These are phyloP conservation scores for Huso huso DNA, from an alignment of 2,797 vertebrate genomes.

Conservation along the genomic window DNA sequence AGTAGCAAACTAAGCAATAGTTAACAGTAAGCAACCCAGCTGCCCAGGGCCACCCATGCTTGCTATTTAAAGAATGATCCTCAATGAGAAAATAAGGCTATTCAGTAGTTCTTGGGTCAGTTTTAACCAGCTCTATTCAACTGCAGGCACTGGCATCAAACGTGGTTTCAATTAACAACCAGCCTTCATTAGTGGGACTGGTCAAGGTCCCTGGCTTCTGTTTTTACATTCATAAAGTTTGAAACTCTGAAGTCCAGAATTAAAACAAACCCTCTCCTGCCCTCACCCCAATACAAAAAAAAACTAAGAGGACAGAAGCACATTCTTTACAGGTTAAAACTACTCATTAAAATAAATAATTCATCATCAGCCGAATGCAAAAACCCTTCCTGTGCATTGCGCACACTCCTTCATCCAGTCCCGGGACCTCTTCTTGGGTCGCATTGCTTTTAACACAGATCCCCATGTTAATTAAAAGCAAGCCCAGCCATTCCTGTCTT, in stretches of 20 bases:
- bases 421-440: slow-evolving; percentile 18
- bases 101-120: slow-evolving; percentile 11
- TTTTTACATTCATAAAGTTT: slow-evolving; percentile 2
- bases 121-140: slow-evolving; percentile 1
- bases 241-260: slow-evolving; percentile 35
- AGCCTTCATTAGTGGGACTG: neutral
- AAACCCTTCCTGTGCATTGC: slow-evolving; percentile 34
- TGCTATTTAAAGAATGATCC: slow-evolving; percentile 19
- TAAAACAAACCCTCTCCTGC: slow-evolving; percentile 34
- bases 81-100: slow-evolving; percentile 17
- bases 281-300: slow-evolving; percentile 41
- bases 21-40: too few relatives aligned
- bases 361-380: slow-evolving; percentile 30
- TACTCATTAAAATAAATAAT: slow-evolving; percentile 32
- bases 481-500: slow-evolving; percentile 19
- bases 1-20: too few relatives aligned
- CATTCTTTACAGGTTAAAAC: slow-evolving; percentile 24
- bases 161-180: neutral
- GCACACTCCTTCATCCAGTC: slow-evolving; percentile 30
- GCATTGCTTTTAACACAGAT: slow-evolving; percentile 3
- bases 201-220: neutral
- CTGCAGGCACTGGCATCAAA: slow-evolving; percentile 18
- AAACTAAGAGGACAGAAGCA: slow-evolving; percentile 40
- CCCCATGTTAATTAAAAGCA: slow-evolving; percentile 1
- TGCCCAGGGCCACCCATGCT: neutral